Percentiles rank a stretch among this genome's conserved stretches.
Conservation (phyloP, 2,797 vertebrate species). For the Mycteria americana region DNA sequence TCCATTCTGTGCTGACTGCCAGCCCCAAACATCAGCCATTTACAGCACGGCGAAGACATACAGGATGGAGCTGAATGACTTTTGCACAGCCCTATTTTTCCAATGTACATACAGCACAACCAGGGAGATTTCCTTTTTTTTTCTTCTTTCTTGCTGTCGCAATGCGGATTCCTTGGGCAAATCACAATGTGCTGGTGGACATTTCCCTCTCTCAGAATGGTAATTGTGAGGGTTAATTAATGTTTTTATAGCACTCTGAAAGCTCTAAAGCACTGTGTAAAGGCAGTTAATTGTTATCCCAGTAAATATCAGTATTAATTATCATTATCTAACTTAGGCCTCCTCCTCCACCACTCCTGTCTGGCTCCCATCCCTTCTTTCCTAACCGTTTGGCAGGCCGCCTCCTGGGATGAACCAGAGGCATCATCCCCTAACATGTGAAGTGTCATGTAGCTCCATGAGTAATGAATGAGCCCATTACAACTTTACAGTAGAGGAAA, state of each 20-base stretch:
- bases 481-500: conserved; percentile 56
- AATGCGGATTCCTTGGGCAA: neutral
- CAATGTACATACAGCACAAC: neutral
- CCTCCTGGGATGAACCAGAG: neutral
- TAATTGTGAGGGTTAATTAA: neutral
- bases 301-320: neutral
- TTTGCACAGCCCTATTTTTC: neutral
- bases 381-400: conserved; percentile 2
- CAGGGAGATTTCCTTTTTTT: neutral
- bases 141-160: neutral
- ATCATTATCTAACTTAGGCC: neutral
- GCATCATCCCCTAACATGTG: neutral
- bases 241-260: neutral
- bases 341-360: neutral
- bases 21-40: neutral
- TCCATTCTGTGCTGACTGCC: neutral
- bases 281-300: neutral
- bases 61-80: neutral
- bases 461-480: conserved; percentile 71
- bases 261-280: neutral
- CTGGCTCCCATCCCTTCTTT: neutral
- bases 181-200: neutral
- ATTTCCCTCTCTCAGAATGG: neutral
- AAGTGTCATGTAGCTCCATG: conserved; percentile 8
- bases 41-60: neutral